Conservation (phyloP, 2,797 vertebrate species). For the Distichodus sexfasciatus region DNA sequence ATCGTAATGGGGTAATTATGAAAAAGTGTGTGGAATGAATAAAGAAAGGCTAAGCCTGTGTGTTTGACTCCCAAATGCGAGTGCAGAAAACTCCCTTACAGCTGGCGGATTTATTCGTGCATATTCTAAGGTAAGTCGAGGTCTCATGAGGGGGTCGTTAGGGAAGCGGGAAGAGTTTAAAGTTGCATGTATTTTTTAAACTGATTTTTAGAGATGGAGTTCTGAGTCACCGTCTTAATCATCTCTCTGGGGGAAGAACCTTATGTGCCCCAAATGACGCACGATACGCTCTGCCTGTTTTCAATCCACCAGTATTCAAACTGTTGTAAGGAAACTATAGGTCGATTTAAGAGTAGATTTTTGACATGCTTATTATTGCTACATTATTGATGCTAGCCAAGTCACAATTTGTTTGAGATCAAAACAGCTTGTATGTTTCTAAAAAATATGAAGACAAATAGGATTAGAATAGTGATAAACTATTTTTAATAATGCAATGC, state of each 20-base stretch:
- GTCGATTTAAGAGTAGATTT: no score
- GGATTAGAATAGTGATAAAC: no score
- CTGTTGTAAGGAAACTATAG: no score
- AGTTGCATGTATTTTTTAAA: slow-evolving; percentile 58
- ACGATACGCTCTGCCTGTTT: slow-evolving; percentile 19
- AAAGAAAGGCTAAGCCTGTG: neutral
- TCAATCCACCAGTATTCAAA: neutral
- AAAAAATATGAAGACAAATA: no score
- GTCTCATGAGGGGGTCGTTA: slow-evolving; percentile 50
- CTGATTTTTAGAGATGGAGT: slow-evolving; percentile 45
- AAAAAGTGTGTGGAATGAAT: slow-evolving; percentile 18
- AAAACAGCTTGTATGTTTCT: no score
- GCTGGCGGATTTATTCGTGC: slow-evolving; percentile 9
- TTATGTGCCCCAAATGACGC: slow-evolving; percentile 45
- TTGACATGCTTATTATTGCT: no score
- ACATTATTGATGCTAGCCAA: no score
- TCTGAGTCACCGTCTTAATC: slow-evolving; percentile 60
- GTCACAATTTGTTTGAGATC: no score
- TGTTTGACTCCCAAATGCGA: slow-evolving; percentile 18
- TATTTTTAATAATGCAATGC: no score
- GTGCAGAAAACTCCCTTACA: slow-evolving; percentile 17
- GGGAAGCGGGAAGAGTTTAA: slow-evolving; percentile 57
- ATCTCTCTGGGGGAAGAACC: slow-evolving; percentile 43
- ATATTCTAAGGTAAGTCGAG: slow-evolving; percentile 41
- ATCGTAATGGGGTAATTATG: slow-evolving; percentile 39